Base-by-base conservation (phyloP, 2,888 invertebrate species). In the Gastracanthus pulcherrimus region DNA sequence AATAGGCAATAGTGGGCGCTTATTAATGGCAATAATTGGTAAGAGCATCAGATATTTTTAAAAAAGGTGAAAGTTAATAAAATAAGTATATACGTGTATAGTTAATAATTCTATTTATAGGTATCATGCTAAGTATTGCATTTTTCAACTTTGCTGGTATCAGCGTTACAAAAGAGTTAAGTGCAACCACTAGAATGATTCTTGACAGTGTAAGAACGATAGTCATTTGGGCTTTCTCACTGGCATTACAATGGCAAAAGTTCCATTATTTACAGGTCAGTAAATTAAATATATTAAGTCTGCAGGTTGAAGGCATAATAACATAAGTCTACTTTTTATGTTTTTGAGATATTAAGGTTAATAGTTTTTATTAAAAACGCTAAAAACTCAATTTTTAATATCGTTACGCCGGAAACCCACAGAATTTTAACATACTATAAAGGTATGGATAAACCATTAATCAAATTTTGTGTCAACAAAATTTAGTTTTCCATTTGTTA, bases 141-240 rank as follows among this genome's bases (percentile, higher is more conserved):
- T 96, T 98, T 92, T 98, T 98, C 93, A 98, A 97, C 91, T 98
- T 97, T 91, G 95, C 97, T 84, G 98, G 98, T 11, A 95, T 98
- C 84, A 96, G 96, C 88, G 96, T 99, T 3, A 97, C 98, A 0
- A 98, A 98, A 92, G 97, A 98, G 91, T 94, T 98, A 88, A 98
- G 97, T 1, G 98, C 98, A 0, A 98, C 97, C 0, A 97, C 97
- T 2, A 93, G 98, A 84, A 96, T 98, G 96, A 96, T 98, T 13
- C 93, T 98, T 66, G 98, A 98, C 90, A 96, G 96, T 72, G 93
- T 97, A n/a, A 93, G 98, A 84, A 97, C 98, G 0, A 93, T 98
- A 64, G 94, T 98, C n/a, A 96, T 98, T 87, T 99, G 98, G 98
- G 92, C 94, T 81, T 94, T 97, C 74, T 96, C 96, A 0, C 92